Evolutionary conservation across 2,113 vertebrate species (phyloP), one percentile per base, ranked within the genome.

Genomic region (Marmota flaviventris): DNA sequence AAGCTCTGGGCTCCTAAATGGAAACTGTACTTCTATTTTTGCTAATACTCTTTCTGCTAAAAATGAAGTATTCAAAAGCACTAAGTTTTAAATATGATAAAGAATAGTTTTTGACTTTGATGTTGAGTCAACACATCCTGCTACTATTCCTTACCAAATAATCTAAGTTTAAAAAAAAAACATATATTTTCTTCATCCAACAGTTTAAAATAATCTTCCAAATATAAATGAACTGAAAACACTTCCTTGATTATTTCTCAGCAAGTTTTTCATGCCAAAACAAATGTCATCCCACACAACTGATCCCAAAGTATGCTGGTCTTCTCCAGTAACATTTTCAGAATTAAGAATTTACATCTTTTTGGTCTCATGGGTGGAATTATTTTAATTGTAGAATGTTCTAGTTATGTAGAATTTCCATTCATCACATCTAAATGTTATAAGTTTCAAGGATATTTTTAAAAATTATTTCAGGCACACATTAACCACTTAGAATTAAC

Each of bases 401-500:
- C 91, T 39, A 87, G 0, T 10, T 94, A 58, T 45, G 45, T 2
- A 11, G 16, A 17, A 20, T 65, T 39, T 75, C 61, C 17, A 34
- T 67, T 93, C 22, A 82, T 85, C 61, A 39, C 20, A 25, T 58
- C 51, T 82, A 82, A 96, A 72, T 5, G 34, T 77, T 69, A 67
- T 0, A 16, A 88, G 32, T 42, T 22, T 56, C 3, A 63, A 37
- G 18, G 24, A 84, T 24, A 65, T 18, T 89, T 93, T 70, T 73
- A 16, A 51, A 88, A 90, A n/a, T 25, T 67, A 79, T 39, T n/a
- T 51, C 58, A 84, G 96, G n/a, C 16, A 48, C 48, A 85, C 53
- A 63, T 92, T 90, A 81, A 20, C 8, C 8, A 85, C 63, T 95
- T 48, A 79, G 8, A 91, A 86, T 89, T 97, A 94, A 5, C 37